These are phyloP conservation scores for Mantis religiosa DNA, from an alignment of 2,888 invertebrate species.

Conservation along the genomic window DNA sequence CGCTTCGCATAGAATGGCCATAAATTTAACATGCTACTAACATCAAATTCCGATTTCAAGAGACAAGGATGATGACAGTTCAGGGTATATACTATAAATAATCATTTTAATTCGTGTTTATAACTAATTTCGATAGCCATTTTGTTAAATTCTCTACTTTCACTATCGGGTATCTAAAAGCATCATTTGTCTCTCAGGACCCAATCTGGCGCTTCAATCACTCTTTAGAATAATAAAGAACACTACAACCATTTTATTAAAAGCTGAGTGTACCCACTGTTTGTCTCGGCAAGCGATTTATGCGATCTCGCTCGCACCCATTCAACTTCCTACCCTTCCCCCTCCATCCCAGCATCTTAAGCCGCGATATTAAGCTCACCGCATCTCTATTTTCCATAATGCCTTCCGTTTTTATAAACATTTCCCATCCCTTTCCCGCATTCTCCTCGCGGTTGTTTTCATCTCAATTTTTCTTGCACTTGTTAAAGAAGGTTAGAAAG, in stretches of 20 bases:
- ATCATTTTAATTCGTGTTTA: too few species aligned
- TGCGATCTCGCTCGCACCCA: not conserved
- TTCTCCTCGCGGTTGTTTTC: not conserved
- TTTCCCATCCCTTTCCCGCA: not conserved
- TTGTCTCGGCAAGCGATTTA: not conserved
- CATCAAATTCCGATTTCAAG: too few species aligned
- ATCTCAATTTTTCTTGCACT: not conserved
- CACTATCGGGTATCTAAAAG: too few species aligned
- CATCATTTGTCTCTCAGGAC: too few species aligned
- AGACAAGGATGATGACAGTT: too few species aligned
- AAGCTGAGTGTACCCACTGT: not conserved
- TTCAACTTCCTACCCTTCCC: not conserved
- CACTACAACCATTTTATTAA: not conserved
- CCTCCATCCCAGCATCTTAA: not conserved
- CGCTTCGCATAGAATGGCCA: too few species aligned
- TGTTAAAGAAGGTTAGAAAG: not conserved
- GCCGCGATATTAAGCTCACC: not conserved
- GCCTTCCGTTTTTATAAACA: slow-evolving; percentile 9
- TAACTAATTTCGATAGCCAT: too few species aligned
- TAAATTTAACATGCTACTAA: too few species aligned
- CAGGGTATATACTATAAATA: too few species aligned
- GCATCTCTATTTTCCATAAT: slow-evolving; percentile 1
- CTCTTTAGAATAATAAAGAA: not conserved
- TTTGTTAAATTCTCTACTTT: too few species aligned
- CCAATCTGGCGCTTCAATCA: too few species aligned